Conservation (phyloP, 2,113 vertebrate species). For the Pardalotus punctatus region DNA sequence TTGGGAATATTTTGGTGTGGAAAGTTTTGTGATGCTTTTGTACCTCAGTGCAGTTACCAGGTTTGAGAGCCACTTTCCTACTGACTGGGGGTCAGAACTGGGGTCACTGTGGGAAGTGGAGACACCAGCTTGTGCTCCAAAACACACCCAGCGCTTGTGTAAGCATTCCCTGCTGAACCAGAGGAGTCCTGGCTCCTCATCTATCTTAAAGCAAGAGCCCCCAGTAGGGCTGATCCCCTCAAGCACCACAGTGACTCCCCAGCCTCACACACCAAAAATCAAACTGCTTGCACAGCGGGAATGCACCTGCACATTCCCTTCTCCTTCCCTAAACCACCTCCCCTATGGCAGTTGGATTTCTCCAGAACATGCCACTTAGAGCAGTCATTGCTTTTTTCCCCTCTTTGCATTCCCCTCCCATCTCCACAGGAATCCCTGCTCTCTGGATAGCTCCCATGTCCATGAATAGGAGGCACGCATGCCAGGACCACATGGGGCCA, state of each 20-base stretch:
- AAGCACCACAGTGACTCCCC: not conserved
- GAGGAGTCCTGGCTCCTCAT: not conserved
- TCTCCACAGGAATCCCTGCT: not conserved
- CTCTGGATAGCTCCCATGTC: not conserved
- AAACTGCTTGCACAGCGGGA: not conserved
- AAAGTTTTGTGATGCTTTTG: not conserved
- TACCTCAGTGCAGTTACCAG: not conserved
- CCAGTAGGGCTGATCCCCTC: not conserved
- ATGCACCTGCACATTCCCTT: not conserved
- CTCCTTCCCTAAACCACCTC: not conserved
- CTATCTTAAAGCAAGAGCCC: not conserved
- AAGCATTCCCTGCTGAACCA: not conserved
- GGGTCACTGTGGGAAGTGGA: not conserved
- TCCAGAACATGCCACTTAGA: not conserved
- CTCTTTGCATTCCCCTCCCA: not conserved
- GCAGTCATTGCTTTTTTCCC: not conserved
- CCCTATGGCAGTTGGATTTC: not conserved
- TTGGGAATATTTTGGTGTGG: not conserved
- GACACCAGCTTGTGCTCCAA: not conserved
- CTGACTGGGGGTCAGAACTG: not conserved
- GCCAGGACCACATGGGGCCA: conserved; percentile 13
- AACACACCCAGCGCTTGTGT: not conserved
- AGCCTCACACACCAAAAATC: not conserved
- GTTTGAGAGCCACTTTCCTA: not conserved
- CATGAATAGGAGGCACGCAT: conserved; percentile 10